Conservation (phyloP, 2,113 vertebrate genomes). For the Aptenodytes forsteri region DNA sequence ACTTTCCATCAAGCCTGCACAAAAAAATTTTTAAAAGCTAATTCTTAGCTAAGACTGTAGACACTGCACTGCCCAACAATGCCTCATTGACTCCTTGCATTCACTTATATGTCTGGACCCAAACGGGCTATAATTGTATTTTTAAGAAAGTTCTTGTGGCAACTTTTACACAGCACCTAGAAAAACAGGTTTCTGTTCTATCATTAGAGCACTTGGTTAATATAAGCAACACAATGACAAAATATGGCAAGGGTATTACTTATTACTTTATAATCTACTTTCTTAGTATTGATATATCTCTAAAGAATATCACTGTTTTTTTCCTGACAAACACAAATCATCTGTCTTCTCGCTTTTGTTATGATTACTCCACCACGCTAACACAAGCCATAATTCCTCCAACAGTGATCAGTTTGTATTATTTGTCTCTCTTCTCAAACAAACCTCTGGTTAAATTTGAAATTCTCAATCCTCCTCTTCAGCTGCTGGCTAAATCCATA, state of each 20-base stretch:
- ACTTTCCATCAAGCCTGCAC: background rate
- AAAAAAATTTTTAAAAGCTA: background rate
- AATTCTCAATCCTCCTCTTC: conserved; percentile 36
- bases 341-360: background rate
- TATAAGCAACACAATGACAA: background rate
- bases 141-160: background rate
- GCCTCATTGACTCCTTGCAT: background rate
- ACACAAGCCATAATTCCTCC: conserved; percentile 2
- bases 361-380: background rate
- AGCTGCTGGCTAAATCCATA: conserved; percentile 69
- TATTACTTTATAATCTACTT: background rate
- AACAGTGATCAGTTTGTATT: conserved; percentile 34
- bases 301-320: background rate
- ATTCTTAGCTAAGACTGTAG: background rate
- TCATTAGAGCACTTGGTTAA: background rate
- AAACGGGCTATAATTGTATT: accelerated
- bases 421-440: conserved; percentile 58
- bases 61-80: background rate
- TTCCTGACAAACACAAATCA: background rate
- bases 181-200: background rate
- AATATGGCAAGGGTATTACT: background rate
- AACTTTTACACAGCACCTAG: background rate
- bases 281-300: background rate
- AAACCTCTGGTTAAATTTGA: conserved; percentile 59
- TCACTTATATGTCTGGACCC: background rate